Conservation (phyloP, 2,113 vertebrate genomes). For the Synodontis membranacea region DNA sequence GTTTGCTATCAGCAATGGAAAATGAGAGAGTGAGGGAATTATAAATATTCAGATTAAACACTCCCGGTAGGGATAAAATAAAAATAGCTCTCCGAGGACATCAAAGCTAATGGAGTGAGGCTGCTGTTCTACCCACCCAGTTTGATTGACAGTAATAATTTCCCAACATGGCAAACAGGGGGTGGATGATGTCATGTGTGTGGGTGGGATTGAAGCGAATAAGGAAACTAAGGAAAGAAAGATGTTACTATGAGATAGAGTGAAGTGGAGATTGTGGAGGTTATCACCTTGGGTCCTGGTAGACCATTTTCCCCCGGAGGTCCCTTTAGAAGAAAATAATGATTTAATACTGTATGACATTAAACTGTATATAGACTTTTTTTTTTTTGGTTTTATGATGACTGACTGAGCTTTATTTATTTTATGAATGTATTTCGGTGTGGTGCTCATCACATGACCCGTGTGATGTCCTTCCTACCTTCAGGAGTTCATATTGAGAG, state of each 20-base stretch:
- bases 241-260: not conserved
- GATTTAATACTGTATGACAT: not conserved
- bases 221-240: conserved; percentile 8
- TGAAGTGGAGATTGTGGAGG: not conserved
- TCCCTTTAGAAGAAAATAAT: conserved; percentile 64
- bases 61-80: conserved; percentile 55
- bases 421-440: not conserved
- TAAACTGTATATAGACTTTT: not conserved
- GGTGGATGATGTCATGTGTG: conserved; percentile 52
- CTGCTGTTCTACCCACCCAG: conserved; percentile 21
- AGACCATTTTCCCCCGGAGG: conserved; percentile 75
- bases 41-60: conserved; percentile 66
- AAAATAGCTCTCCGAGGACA: conserved; percentile 65
- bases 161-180: conserved; percentile 44
- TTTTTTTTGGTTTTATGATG: not conserved
- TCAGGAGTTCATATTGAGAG: conserved; percentile 65
- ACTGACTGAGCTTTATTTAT: not conserved
- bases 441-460: not conserved
- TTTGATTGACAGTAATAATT: conserved; percentile 57
- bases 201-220: conserved; percentile 35
- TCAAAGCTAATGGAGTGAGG: conserved; percentile 61
- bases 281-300: conserved; percentile 72
- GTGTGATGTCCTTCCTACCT: conserved; percentile 59
- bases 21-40: conserved; percentile 57
- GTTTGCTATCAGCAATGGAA: not conserved